Conservation (phyloP, 2,113 vertebrate species). For the Thalassoma bifasciatum region DNA sequence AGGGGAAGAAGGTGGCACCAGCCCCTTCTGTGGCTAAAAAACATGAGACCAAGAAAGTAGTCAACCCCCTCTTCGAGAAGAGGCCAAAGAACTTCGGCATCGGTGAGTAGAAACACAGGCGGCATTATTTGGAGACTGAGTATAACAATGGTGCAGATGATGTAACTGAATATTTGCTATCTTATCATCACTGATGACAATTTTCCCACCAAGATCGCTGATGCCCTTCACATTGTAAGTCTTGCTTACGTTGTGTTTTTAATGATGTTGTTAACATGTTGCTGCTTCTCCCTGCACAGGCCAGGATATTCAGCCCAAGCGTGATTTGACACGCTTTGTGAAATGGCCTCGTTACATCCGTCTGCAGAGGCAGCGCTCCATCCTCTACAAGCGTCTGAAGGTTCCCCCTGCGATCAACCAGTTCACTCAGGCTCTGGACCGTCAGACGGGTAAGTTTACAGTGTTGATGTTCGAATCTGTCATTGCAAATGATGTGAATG, state of each 20-base stretch:
- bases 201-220: slow-evolving; percentile 97
- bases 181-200: slow-evolving; percentile 86
- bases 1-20: slow-evolving; percentile 99
- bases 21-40: slow-evolving; percentile 97
- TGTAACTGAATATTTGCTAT: slow-evolving; percentile 92
- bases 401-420: slow-evolving; percentile 98
- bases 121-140: fast-evolving
- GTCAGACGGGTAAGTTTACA: slow-evolving; percentile 90
- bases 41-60: slow-evolving; percentile 95
- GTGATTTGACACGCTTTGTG: slow-evolving; percentile 96
- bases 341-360: slow-evolving; percentile 98
- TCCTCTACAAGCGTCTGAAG: slow-evolving; percentile 97
- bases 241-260: fast-evolving
- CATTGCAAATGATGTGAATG: slow-evolving; percentile 78
- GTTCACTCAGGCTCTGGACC: slow-evolving; percentile 97
- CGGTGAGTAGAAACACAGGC: slow-evolving; percentile 83
- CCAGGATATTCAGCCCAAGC: slow-evolving; percentile 98
- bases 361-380: slow-evolving; percentile 95
- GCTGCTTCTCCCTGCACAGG: slow-evolving; percentile 78
- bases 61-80: slow-evolving; percentile 96
- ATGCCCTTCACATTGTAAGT: slow-evolving; percentile 77
- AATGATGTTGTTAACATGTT: background rate
- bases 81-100: slow-evolving; percentile 98
- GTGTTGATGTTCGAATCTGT: background rate
- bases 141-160: slow-evolving; percentile 85